phyloP scores from a whole-genome alignment of 2,113 vertebrate species.

The Chunga burmeisteri region DNA sequence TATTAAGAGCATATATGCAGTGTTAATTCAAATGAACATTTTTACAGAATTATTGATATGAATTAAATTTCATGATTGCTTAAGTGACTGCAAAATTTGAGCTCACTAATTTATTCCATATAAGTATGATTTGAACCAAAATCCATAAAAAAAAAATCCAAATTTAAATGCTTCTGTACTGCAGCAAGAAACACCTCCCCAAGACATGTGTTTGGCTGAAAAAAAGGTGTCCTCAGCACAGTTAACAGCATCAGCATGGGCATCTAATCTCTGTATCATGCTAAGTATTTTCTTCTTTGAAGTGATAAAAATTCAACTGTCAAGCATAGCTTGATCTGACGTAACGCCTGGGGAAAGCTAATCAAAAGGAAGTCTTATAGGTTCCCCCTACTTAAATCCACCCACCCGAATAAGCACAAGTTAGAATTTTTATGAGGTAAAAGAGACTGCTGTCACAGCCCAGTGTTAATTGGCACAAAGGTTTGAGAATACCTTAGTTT shows the following conservation, averaged over 20 bases:
- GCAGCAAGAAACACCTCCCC: background rate
- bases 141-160: background rate
- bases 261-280: slow-evolving; percentile 31
- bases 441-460: slow-evolving; percentile 35
- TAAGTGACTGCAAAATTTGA: background rate
- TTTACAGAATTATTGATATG: background rate
- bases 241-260: slow-evolving; percentile 24
- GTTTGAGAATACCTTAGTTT: slow-evolving; percentile 25
- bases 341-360: background rate
- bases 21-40: background rate
- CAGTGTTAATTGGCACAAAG: slow-evolving; percentile 48
- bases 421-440: slow-evolving; percentile 23
- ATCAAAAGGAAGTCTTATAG: slow-evolving; percentile 20
- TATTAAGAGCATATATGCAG: background rate
- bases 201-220: background rate
- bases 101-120: background rate
- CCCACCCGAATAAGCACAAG: slow-evolving; percentile 19
- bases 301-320: slow-evolving; percentile 31
- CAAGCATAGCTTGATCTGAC: slow-evolving; percentile 40
- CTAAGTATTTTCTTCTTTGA: slow-evolving; percentile 56
- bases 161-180: background rate
- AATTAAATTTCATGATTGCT: background rate
- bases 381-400: slow-evolving; percentile 43
- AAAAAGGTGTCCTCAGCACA: slow-evolving; percentile 1
- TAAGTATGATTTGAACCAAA: background rate